Evolutionary conservation across 2,113 vertebrate genomes (phyloP), one percentile per base, ranked within the genome.

Genomic region (Phoxinus phoxinus): DNA sequence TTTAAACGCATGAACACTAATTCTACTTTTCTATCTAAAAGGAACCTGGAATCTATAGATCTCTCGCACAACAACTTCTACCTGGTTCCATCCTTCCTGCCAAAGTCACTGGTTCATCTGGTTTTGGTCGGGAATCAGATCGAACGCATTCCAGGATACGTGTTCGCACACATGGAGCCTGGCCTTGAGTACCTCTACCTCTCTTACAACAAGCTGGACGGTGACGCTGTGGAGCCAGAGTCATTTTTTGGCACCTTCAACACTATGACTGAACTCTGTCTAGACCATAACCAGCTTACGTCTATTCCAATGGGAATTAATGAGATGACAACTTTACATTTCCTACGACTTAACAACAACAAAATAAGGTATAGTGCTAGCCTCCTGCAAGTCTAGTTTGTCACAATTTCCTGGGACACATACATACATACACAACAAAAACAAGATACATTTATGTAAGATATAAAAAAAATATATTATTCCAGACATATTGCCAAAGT

Each of bases 171-270:
- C 90, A 96, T 99, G 97, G 92, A 95, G 7, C 97, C 97, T 1
- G 98, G 98, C 11, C 88, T 99, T 44, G 97, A 99, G 91, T 98
- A 98, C 37, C 94, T 99, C 75, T 99, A 99, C 89, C 94, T 99
- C 30, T 99, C 98, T 30, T 97, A 95, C 91, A 99, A 99, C 93
- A 97, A 94, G 88, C 95, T 99, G 85, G 93, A 94, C 0, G 95
- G 96, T 0, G 94, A 96, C 2, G 96, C 96, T 19, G 87, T 97
- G 0, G 97, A 99, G 88, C 94, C 94, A 0, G 95, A 97, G 88
- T 99, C 98, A 0, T 99, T 99, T 91, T 95, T 97, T 1, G 98
- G 98, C 37, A 92, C 95, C 0, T 96, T 96, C 51, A 92, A 94
- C 75, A 96, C 97, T 67, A 94, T 99, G 90, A 94, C 96, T 56